These are phyloP conservation scores for Copidosoma aretas DNA, from an alignment of 2,888 invertebrate species.

Conservation along the genomic window DNA sequence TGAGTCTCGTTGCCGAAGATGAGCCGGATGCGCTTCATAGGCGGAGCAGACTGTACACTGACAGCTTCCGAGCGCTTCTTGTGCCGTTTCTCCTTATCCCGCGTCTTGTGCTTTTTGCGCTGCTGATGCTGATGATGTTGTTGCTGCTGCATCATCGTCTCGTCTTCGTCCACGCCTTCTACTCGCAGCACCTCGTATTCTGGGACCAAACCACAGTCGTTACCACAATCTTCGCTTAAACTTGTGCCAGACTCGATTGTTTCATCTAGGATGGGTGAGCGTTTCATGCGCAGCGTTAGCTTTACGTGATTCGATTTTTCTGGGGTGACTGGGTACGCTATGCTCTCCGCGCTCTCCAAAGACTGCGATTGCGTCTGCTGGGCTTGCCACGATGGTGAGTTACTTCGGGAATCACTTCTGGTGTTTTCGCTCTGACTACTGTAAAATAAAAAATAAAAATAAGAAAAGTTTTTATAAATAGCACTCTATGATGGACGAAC, in stretches of 20 bases:
- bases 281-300: conserved; percentile 83
- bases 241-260: conserved; percentile 81
- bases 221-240: conserved; percentile 70
- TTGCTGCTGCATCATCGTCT: too few relatives aligned
- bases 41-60: conserved; percentile 69
- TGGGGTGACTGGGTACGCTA: conserved; percentile 66
- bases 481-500: background rate
- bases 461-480: too few relatives aligned
- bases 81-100: conserved; percentile 69
- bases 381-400: conserved; percentile 16
- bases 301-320: conserved; percentile 71
- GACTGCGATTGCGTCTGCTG: conserved; percentile 39
- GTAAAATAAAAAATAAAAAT: too few relatives aligned
- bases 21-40: conserved; percentile 83
- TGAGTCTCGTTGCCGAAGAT: conserved; percentile 89
- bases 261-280: conserved; percentile 85
- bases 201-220: conserved; percentile 66
- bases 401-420: background rate
- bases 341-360: conserved; percentile 45
- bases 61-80: conserved; percentile 59
- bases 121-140: conserved; percentile 59
- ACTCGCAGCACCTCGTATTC: conserved; percentile 86
- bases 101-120: conserved; percentile 67
- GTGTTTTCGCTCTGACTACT: conserved; percentile 9
- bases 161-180: conserved; percentile 71